Conservation (phyloP, 1,140 invertebrate species). For the Branchinecta lynchi region DNA sequence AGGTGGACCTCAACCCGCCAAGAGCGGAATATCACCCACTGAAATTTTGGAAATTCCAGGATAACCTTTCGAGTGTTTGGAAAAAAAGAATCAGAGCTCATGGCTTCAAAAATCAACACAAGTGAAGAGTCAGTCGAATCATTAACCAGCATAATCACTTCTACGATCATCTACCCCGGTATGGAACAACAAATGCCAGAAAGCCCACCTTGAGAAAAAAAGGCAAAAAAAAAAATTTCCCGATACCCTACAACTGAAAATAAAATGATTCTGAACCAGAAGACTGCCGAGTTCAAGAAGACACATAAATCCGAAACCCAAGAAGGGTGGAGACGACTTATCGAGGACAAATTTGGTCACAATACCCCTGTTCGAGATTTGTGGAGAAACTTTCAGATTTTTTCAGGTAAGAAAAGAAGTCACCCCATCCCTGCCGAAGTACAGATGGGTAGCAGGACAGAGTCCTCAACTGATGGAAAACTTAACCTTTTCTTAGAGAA, state of each 20-base stretch:
- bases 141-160: background rate
- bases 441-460: background rate
- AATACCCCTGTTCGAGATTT: no score
- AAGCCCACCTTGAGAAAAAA: slow-evolving; percentile 6
- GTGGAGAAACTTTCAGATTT: no score
- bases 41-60: slow-evolving; percentile 5
- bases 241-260: background rate
- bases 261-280: slow-evolving; percentile 1
- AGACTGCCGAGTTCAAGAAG: background rate
- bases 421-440: background rate
- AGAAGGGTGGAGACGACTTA: background rate
- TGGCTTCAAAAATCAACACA: slow-evolving; percentile 1
- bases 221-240: background rate
- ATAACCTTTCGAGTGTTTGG: background rate
- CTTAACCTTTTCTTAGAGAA: no score
- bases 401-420: no score
- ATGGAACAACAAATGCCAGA: slow-evolving; percentile 9
- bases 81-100: background rate
- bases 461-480: no score
- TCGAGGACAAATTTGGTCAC: no score
- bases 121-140: slow-evolving; percentile 1
- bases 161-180: background rate
- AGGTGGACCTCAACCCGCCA: background rate
- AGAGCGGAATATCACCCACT: no score
- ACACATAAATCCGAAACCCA: background rate